phyloP scores from a whole-genome alignment of 2,113 vertebrate genomes.

The Synodontis membranacea region DNA sequence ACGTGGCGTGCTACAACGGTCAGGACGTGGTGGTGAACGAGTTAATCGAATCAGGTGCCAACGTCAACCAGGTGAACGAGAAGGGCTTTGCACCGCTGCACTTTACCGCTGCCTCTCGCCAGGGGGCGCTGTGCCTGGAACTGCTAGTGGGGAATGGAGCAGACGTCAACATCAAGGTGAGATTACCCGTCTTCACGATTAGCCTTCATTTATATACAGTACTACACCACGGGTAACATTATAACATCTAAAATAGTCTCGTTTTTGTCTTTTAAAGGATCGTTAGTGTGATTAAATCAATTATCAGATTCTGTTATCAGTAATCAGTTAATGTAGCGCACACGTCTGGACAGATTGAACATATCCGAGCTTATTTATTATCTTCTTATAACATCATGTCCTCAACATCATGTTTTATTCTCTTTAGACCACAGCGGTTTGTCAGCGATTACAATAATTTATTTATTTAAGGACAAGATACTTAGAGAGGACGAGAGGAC shows the following conservation, averaged over 20 bases:
- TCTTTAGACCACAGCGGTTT: not conserved
- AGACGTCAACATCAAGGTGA: slow-evolving; percentile 94
- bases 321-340: not conserved
- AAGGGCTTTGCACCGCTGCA: slow-evolving; percentile 95
- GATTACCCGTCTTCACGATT: slow-evolving; percentile 10
- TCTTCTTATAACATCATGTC: too few species aligned
- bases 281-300: not conserved
- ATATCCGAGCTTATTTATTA: not conserved
- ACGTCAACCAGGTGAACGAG: slow-evolving; percentile 95
- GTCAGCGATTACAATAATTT: too few species aligned
- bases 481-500: not conserved
- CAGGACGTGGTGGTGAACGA: slow-evolving; percentile 98
- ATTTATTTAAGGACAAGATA: too few species aligned
- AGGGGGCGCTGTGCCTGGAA: slow-evolving; percentile 93
- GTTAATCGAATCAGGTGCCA: slow-evolving; percentile 93
- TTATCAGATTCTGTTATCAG: not conserved
- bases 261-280: not conserved
- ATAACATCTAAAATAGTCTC: not conserved
- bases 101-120: slow-evolving; percentile 94
- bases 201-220: not conserved
- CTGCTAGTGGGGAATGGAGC: slow-evolving; percentile 93
- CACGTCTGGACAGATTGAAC: not conserved
- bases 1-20: slow-evolving; percentile 97
- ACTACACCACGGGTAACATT: not conserved
- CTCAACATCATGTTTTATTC: not conserved